Percentiles rank a stretch among this genome's conserved stretches.
These are phyloP conservation scores for Premnoplex brunnescens DNA, from an alignment of 2,797 vertebrate genomes.

Conservation along the genomic window DNA sequence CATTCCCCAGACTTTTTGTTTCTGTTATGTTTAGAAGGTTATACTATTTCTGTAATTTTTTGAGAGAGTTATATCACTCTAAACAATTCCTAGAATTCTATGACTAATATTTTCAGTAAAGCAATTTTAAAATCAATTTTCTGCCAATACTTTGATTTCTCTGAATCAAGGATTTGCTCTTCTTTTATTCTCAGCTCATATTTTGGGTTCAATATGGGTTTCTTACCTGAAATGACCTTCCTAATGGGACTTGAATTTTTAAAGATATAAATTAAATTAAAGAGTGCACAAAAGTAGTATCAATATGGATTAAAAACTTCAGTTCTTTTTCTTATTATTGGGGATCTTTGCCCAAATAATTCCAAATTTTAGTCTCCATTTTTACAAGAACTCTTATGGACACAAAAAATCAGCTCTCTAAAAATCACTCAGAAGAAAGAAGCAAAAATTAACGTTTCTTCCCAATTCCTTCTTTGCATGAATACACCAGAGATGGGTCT, in stretches of 20 bases:
- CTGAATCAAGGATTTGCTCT: neutral
- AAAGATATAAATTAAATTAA: neutral
- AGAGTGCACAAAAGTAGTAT: neutral
- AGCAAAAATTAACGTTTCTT: slow-evolving; percentile 30
- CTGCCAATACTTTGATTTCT: neutral
- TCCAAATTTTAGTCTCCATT: neutral
- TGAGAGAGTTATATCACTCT: neutral
- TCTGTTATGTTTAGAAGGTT: neutral
- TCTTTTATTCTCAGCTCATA: neutral
- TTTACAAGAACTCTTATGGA: neutral
- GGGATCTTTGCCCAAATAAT: neutral
- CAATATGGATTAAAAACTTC: neutral
- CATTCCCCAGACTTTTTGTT: neutral
- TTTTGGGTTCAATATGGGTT: neutral
- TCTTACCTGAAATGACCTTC: neutral
- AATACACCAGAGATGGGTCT: neutral
- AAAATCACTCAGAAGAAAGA: neutral
- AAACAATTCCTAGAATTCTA: neutral
- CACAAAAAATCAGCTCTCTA: neutral
- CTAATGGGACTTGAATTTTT: neutral
- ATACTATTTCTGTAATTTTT: neutral
- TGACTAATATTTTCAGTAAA: neutral
- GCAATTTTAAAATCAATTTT: neutral
- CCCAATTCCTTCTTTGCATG: neutral
- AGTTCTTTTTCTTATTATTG: neutral